Conservation (phyloP, 2,888 invertebrate genomes). For the Parnassius orleans region DNA sequence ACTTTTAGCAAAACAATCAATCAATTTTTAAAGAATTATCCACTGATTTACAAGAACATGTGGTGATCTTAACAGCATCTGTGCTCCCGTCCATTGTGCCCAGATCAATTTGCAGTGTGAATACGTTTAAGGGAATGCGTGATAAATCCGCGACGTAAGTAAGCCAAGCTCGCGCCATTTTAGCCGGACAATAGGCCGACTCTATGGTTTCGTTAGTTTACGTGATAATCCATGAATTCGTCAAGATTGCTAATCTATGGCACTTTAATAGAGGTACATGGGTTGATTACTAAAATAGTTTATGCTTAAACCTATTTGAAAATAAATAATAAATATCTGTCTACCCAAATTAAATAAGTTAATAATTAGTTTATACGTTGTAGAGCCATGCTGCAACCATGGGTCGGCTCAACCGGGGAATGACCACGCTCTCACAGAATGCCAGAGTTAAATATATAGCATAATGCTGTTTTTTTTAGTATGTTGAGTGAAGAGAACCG, state of each 20-base stretch:
- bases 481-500: too few species aligned
- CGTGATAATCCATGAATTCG: conserved; percentile 20
- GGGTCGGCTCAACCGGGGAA: too few species aligned
- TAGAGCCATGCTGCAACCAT: too few species aligned
- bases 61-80: conserved; percentile 15
- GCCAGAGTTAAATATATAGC: too few species aligned
- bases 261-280: conserved; percentile 9
- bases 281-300: background rate
- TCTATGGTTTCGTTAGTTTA: conserved; percentile 19
- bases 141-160: conserved; percentile 32
- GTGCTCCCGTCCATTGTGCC: conserved; percentile 28
- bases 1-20: too few species aligned
- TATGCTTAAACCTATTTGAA: background rate
- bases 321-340: too few species aligned
- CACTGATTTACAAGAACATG: background rate
- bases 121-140: conserved; percentile 41
- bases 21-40: background rate
- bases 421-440: too few species aligned
- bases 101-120: conserved; percentile 41
- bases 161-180: conserved; percentile 21
- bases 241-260: conserved; percentile 21
- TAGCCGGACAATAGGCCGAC: conserved; percentile 20
- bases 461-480: too few species aligned
- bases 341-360: too few species aligned
- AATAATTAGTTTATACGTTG: too few species aligned